These are phyloP conservation scores for Aphidius gifuensis DNA, from an alignment of 1,140 invertebrate species.

Conservation along the genomic window DNA sequence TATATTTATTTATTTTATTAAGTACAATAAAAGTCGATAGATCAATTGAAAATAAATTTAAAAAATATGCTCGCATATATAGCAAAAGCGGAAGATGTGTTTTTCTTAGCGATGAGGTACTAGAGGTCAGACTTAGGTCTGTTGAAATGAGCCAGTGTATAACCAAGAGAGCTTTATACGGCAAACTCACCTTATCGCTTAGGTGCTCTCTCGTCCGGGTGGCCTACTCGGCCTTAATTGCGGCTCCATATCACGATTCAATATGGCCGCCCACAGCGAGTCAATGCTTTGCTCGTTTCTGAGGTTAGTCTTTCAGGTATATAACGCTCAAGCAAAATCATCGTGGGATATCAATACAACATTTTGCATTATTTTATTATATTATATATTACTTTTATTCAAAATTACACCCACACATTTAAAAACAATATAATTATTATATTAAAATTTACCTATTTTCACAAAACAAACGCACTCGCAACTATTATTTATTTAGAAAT, in stretches of 20 bases:
- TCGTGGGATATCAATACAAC: constrained; percentile 22
- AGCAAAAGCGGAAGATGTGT: background rate
- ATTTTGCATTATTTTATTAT: too few species aligned
- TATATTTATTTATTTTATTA: too few species aligned
- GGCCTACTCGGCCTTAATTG: constrained; percentile 56
- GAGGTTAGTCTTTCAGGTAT: background rate
- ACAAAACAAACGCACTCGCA: too few species aligned
- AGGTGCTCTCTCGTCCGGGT: constrained; percentile 48
- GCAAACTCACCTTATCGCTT: constrained; percentile 49
- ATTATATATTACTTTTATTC: background rate
- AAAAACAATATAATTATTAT: background rate
- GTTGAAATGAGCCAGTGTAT: too few species aligned
- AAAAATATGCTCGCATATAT: too few species aligned
- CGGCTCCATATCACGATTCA: constrained; percentile 54
- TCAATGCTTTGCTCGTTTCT: background rate
- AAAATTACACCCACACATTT: constrained; percentile 16
- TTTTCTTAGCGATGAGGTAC: background rate
- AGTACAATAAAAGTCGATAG: too few species aligned
- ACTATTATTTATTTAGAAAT: too few species aligned
- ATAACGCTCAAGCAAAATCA: constrained; percentile 15
- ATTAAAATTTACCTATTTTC: too few species aligned
- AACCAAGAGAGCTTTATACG: constrained; percentile 2
- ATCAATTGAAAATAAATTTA: too few species aligned
- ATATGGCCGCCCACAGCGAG: constrained; percentile 52
- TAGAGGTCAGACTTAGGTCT: too few species aligned